Conservation (phyloP, 2,113 vertebrate species). For the Perca fluviatilis region DNA sequence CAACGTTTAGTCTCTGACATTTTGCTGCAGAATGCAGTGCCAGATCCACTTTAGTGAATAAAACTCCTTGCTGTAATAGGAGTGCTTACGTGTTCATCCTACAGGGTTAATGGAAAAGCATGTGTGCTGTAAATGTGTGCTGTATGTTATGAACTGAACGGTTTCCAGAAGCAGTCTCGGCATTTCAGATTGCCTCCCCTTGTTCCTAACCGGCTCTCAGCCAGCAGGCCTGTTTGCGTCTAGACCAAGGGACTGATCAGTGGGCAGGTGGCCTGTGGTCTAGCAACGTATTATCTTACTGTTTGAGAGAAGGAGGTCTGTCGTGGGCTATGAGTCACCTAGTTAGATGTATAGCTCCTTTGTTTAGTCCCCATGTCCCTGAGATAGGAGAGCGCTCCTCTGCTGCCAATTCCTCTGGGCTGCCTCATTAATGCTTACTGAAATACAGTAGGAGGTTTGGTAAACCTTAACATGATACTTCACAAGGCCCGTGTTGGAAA, state of each 20-base stretch:
- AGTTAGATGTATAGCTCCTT: constrained; percentile 67
- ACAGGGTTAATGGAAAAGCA: constrained; percentile 19
- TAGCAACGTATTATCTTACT: constrained; percentile 75
- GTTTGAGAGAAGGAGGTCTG: constrained; percentile 53
- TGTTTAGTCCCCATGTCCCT: constrained; percentile 54
- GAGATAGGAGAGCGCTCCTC: constrained; percentile 54
- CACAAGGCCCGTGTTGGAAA: constrained; percentile 40
- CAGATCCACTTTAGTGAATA: background rate
- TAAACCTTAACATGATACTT: constrained; percentile 38
- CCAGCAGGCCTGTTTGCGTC: constrained; percentile 48
- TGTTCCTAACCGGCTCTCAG: constrained; percentile 37
- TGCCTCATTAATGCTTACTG: constrained; percentile 56
- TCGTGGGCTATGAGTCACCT: constrained; percentile 57
- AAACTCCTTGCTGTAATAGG: background rate
- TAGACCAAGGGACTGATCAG: constrained; percentile 27
- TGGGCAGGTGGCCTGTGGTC: constrained; percentile 70
- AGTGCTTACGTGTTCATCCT: background rate
- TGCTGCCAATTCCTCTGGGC: constrained; percentile 29
- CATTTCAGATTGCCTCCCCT: constrained; percentile 37
- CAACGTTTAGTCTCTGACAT: constrained; percentile 2
- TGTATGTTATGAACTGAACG: constrained; percentile 17
- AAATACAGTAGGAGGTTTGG: constrained; percentile 48
- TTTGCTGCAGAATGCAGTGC: constrained; percentile 4
- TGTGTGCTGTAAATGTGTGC: constrained; percentile 32
- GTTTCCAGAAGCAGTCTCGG: constrained; percentile 44